Conservation (phyloP, 2,888 invertebrate genomes). For the Lochmaea capreae region DNA sequence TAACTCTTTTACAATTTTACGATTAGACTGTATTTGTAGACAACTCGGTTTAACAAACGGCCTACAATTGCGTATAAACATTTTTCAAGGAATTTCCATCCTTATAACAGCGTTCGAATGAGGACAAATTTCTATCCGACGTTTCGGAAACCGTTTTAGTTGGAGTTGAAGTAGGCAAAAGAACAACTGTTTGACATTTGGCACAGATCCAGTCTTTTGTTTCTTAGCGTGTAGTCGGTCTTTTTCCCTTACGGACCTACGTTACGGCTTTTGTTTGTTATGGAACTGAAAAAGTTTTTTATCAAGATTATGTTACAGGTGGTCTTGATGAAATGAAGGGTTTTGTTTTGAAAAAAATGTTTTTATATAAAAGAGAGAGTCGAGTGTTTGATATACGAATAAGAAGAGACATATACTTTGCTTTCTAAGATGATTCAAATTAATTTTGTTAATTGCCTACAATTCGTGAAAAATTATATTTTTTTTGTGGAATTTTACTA, state of each 20-base stretch:
- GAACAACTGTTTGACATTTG: constrained; percentile 51
- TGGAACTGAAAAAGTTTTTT: constrained; percentile 10
- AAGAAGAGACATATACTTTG: neutral
- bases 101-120: neutral
- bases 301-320: constrained; percentile 14
- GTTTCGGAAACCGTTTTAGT: neutral
- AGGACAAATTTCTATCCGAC: neutral
- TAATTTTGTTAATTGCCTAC: no score
- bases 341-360: neutral
- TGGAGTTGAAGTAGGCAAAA: constrained; percentile 40
- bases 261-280: constrained; percentile 7
- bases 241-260: neutral
- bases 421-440: no score
- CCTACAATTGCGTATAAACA: neutral
- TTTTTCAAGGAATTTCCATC: neutral
- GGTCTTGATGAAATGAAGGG: constrained; percentile 3
- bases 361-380: neutral
- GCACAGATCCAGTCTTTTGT: constrained; percentile 50
- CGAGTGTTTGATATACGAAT: neutral
- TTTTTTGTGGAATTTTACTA: no score
- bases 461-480: no score
- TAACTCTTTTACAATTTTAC: no score
- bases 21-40: no score
- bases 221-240: constrained; percentile 40
- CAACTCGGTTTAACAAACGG: neutral